Evolutionary conservation across 2,888 invertebrate species (phyloP), one percentile per base, ranked within the genome.

Genomic region (Diaperis boleti): DNA sequence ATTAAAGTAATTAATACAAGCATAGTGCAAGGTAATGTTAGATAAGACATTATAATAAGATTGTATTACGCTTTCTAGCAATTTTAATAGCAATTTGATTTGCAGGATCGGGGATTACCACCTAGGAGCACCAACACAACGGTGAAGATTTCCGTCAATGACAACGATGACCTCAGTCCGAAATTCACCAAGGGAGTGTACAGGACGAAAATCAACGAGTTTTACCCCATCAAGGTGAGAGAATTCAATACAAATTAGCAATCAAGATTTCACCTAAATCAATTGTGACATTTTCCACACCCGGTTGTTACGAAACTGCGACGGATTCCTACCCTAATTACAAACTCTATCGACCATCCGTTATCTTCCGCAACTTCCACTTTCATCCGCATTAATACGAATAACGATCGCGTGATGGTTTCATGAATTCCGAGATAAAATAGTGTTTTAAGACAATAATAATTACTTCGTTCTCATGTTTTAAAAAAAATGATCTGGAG

Each of bases 131-230:
- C 89, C 3, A 92, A 91, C 68, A 87, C 92, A 0, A 89, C 89
- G 0, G 84, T 95, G 2, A 87, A 85, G 54, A 86, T 95, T 42
- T 83, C 85, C 22, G 89, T 95, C 0, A 84, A 86, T 33, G 59
- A 94, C 77, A 91, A 90, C 65, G 94, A 94, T 70, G 94, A 94
- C 80, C 82, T 92, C 49, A 89, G 89, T 33, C 94, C 94, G 0
- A 90, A 89, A 76, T 95, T 95, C 75, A 91, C 92, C 0, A 87
- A 88, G 64, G 91, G 92, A 7, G 87, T 92, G 15, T 95, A 95
- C 80, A 85, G 86, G 61, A 91, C 92, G 0, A 89, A 88, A 77
- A 89, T 95, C 65, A 87, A 89, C n/a, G 95, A 95, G 77, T 91
- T 91, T 78, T 91, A 89, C 78, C 92, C 93, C 0, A 82, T 93